Evolutionary conservation across 2,797 vertebrate species (phyloP).

Genomic region (Epinephelus coioides): DNA sequence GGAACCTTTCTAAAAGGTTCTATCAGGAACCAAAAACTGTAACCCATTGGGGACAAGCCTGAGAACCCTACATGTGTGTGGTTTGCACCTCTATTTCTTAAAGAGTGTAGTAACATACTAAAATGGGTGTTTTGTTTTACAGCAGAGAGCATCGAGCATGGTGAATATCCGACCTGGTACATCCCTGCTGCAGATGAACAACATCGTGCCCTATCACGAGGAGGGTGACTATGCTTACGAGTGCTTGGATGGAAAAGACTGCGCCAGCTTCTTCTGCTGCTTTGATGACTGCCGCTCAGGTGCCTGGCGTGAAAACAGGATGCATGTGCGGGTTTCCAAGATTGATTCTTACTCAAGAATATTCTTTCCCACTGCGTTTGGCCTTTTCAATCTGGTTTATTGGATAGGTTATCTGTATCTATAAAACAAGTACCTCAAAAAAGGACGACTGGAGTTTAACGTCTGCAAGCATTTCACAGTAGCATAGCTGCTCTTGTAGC

Average conservation of each 20-base stretch:
- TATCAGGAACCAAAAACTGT: too few relatives aligned
- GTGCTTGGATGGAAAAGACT: constrained; percentile 96
- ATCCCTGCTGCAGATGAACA: constrained; percentile 94
- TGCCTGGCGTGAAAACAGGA: constrained; percentile 94
- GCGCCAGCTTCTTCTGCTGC: constrained; percentile 96
- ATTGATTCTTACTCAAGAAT: constrained; percentile 96
- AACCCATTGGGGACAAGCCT: too few relatives aligned
- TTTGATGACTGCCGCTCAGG: constrained; percentile 96
- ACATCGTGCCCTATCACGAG: constrained; percentile 89
- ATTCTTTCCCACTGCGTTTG: constrained; percentile 97
- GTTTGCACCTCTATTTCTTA: too few relatives aligned
- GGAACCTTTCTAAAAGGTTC: too few relatives aligned
- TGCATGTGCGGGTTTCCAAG: constrained; percentile 96
- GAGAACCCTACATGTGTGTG: too few relatives aligned
- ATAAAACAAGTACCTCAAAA: constrained; percentile 76
- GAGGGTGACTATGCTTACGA: constrained; percentile 91
- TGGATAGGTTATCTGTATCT: constrained; percentile 97
- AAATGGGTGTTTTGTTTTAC: constrained; percentile 31
- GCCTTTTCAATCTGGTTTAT: constrained; percentile 97
- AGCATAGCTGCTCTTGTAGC: constrained; percentile 32
- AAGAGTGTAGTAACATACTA: background rate
- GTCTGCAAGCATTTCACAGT: constrained; percentile 40
- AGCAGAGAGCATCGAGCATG: constrained; percentile 86
- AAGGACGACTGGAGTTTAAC: constrained; percentile 48
- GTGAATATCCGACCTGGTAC: constrained; percentile 90